phyloP scores from a whole-genome alignment of 1,140 invertebrate species.

The Octopus bimaculoides region DNA sequence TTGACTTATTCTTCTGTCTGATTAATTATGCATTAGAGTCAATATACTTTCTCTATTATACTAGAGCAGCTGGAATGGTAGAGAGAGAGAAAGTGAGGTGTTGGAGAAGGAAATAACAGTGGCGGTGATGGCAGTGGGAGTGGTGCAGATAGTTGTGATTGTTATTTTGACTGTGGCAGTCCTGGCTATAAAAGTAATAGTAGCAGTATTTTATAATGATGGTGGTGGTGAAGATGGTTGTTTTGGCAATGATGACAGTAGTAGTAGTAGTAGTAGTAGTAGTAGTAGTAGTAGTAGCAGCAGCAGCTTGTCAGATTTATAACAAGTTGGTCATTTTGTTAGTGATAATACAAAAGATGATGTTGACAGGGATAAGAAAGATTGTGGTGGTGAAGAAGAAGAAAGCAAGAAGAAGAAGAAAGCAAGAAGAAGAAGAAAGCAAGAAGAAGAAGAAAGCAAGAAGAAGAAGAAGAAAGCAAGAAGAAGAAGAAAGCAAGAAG shows the following conservation, averaged over 20 bases:
- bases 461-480: neutral
- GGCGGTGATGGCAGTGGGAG: neutral
- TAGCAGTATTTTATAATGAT: neutral
- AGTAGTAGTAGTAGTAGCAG: neutral
- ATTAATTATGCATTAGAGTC: neutral
- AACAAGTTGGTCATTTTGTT: too few relatives aligned
- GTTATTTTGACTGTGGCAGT: neutral
- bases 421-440: neutral
- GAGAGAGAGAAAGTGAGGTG: neutral
- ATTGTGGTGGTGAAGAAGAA: neutral
- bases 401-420: neutral
- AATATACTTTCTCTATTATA: neutral
- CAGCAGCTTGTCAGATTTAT: too few relatives aligned
- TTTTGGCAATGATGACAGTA: neutral
- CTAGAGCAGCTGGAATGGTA: neutral
- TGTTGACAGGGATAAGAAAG: neutral
- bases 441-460: neutral
- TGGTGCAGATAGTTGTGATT: neutral
- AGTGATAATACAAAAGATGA: too few relatives aligned
- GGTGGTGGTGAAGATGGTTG: neutral
- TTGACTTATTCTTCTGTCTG: too few relatives aligned
- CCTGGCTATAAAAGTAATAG: neutral
- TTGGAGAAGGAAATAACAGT: neutral
- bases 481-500: neutral
- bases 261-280: neutral